Evolutionary conservation across 2,888 invertebrate species (phyloP), one percentile per base, ranked within the genome.

Genomic region (Seladonia tumulorum): DNA sequence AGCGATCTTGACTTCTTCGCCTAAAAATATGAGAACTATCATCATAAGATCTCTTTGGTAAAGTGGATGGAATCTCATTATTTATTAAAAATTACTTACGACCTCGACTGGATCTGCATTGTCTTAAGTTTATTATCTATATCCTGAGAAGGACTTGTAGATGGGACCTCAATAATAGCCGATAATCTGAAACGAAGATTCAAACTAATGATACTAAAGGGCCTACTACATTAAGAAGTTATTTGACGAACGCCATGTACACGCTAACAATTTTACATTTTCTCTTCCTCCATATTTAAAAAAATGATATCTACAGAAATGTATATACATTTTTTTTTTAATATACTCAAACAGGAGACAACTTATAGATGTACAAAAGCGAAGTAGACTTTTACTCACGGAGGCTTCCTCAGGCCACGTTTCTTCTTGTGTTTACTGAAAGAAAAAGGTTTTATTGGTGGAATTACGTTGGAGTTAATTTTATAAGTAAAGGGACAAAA

Each of bases 361-460:
- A 49, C 39, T 81, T 14, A 16, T 66, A 14, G 39, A 60, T 49
- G 42, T 35, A 75, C 47, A 39, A 47, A 63, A 25, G n/a, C 8
- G 68, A 57, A 76, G 49, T 25, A 76, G 22, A 74, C 47, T 70
- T 70, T 76, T 92, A 94, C 94, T 94, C 93, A 94, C 94, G 91
- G 91, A 78, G 91, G 92, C 80, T 94, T 94, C 87, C 93, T 93
- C 49, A 93, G 90, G 25, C 92, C 93, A 81, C 94, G 93, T 91
- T 94, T 94, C 91, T 94, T 94, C 92, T 94, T 94, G 89, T 93
- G 94, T 85, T 94, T 94, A 90, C 94, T 94, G 94, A 92, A 94
- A 94, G 87, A 89, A 92, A 92, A 93, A 93, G 60, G 73, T 66
- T 72, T 79, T 71, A 87, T 87, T 88, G 85, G 57, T 83, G 83